Evolutionary conservation across 2,888 invertebrate species (phyloP).

Genomic region (Cryptus viduatorius): DNA sequence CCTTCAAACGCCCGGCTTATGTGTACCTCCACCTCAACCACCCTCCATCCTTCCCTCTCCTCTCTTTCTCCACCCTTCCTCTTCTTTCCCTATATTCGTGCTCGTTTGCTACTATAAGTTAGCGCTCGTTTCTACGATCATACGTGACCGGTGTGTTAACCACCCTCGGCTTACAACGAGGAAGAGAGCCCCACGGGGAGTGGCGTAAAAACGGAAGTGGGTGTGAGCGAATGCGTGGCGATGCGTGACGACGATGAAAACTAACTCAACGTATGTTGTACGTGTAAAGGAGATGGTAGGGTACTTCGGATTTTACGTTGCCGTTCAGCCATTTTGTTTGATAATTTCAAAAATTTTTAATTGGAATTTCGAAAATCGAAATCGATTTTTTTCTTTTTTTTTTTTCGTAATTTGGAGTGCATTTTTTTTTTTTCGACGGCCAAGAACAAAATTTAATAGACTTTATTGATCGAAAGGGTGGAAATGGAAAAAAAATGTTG

Average conservation of each 20-base stretch:
- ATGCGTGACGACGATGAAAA: slow-evolving; percentile 79
- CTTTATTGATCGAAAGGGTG: no score
- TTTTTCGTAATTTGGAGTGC: not conserved
- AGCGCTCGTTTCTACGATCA: slow-evolving; percentile 53
- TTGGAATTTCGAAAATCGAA: not conserved
- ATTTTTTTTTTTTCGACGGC: not conserved
- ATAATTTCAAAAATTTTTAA: not conserved
- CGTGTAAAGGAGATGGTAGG: not conserved
- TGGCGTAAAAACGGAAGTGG: slow-evolving; percentile 85
- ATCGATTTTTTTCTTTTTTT: not conserved
- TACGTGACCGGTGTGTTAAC: slow-evolving; percentile 43
- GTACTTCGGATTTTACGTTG: not conserved
- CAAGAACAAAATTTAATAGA: no score
- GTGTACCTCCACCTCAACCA: slow-evolving; percentile 27
- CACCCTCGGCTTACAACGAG: slow-evolving; percentile 66
- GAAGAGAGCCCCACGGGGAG: slow-evolving; percentile 79
- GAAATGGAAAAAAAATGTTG: not conserved
- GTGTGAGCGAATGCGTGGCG: slow-evolving; percentile 84
- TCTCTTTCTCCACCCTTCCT: not conserved
- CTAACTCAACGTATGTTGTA: not conserved
- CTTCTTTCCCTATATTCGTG: slow-evolving; percentile 5
- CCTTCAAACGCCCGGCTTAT: slow-evolving; percentile 61
- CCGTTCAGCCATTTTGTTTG: slow-evolving; percentile 64
- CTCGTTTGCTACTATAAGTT: slow-evolving; percentile 53
- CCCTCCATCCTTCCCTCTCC: not conserved